Evolutionary conservation across 2,113 vertebrate genomes (phyloP).

Genomic region (Python bivittatus): DNA sequence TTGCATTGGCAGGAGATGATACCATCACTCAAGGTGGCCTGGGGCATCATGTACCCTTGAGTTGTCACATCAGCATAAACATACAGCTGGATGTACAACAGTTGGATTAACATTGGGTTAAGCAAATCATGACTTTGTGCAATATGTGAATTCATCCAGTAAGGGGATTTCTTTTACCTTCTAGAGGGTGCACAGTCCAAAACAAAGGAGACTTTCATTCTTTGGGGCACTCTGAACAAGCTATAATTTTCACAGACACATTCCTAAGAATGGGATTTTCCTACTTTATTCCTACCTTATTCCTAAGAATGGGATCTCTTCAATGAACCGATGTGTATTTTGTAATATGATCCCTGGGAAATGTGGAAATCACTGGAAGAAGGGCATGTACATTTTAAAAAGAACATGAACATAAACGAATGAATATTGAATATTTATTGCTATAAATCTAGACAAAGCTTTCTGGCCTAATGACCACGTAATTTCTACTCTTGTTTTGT

Average conservation of each 20-base stretch:
- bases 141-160: not conserved
- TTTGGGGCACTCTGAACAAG: not conserved
- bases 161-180: not conserved
- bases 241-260: not conserved
- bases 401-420: not conserved
- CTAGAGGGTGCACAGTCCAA: not conserved
- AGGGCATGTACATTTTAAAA: not conserved
- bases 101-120: not conserved
- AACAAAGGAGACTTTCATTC: not conserved
- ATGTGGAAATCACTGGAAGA: not conserved
- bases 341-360: not conserved
- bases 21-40: not conserved
- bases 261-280: not conserved
- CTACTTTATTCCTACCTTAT: not conserved
- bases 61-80: not conserved
- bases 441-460: not conserved
- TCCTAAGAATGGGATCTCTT: not conserved
- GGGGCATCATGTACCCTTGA: not conserved
- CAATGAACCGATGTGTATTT: not conserved
- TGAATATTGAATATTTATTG: conserved; percentile 10
- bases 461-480: not conserved
- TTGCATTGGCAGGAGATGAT: not conserved
- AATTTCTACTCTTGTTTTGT: not conserved
- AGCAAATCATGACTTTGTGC: not conserved
- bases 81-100: not conserved